Evolutionary conservation across 2,113 vertebrate genomes (phyloP).

Genomic region (Elachura formosa): DNA sequence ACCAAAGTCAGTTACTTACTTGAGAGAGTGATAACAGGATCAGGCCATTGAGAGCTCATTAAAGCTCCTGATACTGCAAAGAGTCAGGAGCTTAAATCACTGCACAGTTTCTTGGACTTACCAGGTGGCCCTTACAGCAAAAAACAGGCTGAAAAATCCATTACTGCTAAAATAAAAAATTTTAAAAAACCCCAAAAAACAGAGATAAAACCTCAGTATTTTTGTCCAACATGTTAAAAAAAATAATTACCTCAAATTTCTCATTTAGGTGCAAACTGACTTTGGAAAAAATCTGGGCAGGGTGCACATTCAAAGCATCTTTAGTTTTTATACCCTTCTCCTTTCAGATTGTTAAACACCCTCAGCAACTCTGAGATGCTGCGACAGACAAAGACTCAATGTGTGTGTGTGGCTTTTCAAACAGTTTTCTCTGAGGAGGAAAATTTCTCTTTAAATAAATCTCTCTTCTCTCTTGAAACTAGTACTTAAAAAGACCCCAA

Average conservation of each 20-base stretch:
- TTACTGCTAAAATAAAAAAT: not conserved
- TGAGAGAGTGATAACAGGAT: not conserved
- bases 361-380: constrained; percentile 40
- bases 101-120: not conserved
- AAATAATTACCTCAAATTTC: constrained; percentile 6
- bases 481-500: not conserved
- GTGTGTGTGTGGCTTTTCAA: constrained; percentile 58
- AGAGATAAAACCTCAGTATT: not conserved
- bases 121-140: constrained; percentile 7
- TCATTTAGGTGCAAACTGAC: not conserved
- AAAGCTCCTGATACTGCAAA: not conserved
- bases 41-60: not conserved
- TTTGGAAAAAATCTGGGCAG: not conserved
- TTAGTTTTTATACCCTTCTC: not conserved
- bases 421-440: constrained; percentile 53
- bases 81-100: not conserved
- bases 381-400: constrained; percentile 35
- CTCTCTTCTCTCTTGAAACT: not conserved
- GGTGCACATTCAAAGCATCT: not conserved
- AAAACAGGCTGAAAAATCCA: not conserved
- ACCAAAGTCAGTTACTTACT: not conserved
- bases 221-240: not conserved
- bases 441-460: constrained; percentile 61
- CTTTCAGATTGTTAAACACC: constrained; percentile 17
- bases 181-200: not conserved